phyloP scores from a whole-genome alignment of 2,113 vertebrate genomes.

The Nycticorax nycticorax region DNA sequence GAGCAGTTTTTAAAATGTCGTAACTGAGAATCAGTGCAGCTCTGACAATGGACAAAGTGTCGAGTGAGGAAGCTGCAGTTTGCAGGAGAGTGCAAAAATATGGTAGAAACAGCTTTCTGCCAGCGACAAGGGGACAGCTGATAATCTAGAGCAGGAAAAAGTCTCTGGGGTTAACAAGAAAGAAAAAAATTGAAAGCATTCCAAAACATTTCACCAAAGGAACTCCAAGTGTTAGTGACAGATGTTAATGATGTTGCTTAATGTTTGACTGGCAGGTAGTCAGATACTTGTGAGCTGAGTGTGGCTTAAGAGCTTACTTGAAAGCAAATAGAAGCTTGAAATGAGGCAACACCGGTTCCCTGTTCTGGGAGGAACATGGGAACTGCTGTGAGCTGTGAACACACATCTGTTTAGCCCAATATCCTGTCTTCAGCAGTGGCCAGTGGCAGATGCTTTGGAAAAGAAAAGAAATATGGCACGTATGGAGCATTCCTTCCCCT shows the following conservation, averaged over 20 bases:
- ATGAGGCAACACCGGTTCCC: not conserved
- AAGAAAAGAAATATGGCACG: not conserved
- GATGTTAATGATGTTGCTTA: conserved; percentile 38
- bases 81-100: not conserved
- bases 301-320: conserved; percentile 31
- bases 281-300: conserved; percentile 1
- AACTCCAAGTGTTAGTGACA: conserved; percentile 39
- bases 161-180: not conserved
- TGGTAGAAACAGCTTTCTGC: not conserved
- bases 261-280: conserved; percentile 53
- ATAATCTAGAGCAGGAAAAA: not conserved
- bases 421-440: not conserved
- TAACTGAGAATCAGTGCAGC: not conserved
- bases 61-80: not conserved
- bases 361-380: not conserved
- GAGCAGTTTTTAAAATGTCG: not conserved
- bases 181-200: not conserved
- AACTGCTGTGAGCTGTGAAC: not conserved
- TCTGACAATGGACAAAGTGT: not conserved
- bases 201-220: conserved; percentile 24
- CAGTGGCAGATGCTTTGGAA: conserved; percentile 9
- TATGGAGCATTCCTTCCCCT: not conserved
- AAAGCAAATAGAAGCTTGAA: conserved; percentile 51
- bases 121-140: not conserved
- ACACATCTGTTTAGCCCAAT: conserved; percentile 2